Evolutionary conservation across 2,888 invertebrate species (phyloP).

Genomic region (Hofmannophila pseudospretella): DNA sequence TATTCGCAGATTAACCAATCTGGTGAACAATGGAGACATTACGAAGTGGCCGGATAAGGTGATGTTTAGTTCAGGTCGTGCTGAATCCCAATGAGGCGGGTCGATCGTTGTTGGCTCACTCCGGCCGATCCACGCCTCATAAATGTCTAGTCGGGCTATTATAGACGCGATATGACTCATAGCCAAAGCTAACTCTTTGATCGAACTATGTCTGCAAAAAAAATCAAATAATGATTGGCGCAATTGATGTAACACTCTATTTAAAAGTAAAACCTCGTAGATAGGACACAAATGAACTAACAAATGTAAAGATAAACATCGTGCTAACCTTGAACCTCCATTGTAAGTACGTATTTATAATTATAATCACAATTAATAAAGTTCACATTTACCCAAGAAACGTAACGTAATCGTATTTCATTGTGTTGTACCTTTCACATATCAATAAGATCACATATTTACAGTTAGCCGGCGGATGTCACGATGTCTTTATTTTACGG

Average conservation of each 20-base stretch:
- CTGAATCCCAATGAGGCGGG: slow-evolving; percentile 64
- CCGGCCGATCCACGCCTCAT: slow-evolving; percentile 27
- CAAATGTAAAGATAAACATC: too few species aligned
- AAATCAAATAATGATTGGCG: slow-evolving; percentile 41
- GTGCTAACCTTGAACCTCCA: too few species aligned
- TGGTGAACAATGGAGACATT: slow-evolving; percentile 71
- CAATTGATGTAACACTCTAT: slow-evolving; percentile 22
- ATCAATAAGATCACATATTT: slow-evolving; percentile 31
- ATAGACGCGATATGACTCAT: slow-evolving; percentile 48
- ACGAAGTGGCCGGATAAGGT: slow-evolving; percentile 63
- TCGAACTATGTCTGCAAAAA: slow-evolving; percentile 23
- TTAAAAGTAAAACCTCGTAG: not conserved
- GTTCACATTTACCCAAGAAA: too few species aligned
- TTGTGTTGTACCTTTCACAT: not conserved
- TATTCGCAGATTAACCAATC: slow-evolving; percentile 50
- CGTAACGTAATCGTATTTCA: too few species aligned
- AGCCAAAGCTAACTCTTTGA: slow-evolving; percentile 8
- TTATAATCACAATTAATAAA: too few species aligned
- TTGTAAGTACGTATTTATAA: too few species aligned
- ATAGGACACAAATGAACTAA: too few species aligned
- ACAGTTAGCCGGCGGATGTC: slow-evolving; percentile 69
- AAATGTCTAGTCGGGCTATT: slow-evolving; percentile 40
- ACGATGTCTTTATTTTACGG: slow-evolving; percentile 61
- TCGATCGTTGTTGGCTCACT: slow-evolving; percentile 23
- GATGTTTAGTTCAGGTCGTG: slow-evolving; percentile 54